Evolutionary conservation across 2,888 invertebrate species (phyloP).

Genomic region (Unio delphinus): DNA sequence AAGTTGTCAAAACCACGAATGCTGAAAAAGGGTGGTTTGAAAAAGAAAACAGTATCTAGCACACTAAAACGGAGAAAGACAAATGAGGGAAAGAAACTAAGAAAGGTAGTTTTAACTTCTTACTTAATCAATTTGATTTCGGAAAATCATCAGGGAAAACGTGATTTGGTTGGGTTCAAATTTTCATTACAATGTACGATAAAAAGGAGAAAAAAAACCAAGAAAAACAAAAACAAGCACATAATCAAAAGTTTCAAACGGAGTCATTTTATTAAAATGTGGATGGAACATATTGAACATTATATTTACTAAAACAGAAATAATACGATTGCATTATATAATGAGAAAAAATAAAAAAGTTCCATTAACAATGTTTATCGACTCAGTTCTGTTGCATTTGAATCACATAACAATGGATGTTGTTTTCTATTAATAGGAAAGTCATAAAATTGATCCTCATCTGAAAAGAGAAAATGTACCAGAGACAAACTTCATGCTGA

Average conservation of each 20-base stretch:
- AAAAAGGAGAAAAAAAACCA: neutral
- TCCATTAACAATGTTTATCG: no score
- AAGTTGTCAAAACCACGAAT: neutral
- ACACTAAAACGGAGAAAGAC: neutral
- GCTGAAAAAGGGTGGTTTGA: slow-evolving; percentile 1
- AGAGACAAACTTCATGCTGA: slow-evolving; percentile 38
- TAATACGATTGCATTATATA: no score
- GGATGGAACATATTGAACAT: no score
- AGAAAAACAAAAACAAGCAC: neutral
- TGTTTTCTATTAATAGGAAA: no score
- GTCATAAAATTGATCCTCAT: slow-evolving; percentile 15
- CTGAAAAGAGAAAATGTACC: slow-evolving; percentile 38
- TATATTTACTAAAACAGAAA: no score
- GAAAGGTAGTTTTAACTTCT: slow-evolving; percentile 2
- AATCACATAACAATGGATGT: no score
- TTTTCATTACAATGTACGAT: neutral
- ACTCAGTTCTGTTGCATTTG: no score
- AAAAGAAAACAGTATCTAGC: slow-evolving; percentile 4
- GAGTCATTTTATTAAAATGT: no score
- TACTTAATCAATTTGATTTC: no score
- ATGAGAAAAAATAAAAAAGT: no score
- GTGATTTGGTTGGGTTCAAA: no score
- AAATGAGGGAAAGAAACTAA: slow-evolving; percentile 1
- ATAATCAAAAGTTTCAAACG: neutral
- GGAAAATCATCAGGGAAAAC: no score